These are phyloP conservation scores for Spilogale gracilis DNA, from an alignment of 2,113 vertebrate genomes.

Conservation along the genomic window DNA sequence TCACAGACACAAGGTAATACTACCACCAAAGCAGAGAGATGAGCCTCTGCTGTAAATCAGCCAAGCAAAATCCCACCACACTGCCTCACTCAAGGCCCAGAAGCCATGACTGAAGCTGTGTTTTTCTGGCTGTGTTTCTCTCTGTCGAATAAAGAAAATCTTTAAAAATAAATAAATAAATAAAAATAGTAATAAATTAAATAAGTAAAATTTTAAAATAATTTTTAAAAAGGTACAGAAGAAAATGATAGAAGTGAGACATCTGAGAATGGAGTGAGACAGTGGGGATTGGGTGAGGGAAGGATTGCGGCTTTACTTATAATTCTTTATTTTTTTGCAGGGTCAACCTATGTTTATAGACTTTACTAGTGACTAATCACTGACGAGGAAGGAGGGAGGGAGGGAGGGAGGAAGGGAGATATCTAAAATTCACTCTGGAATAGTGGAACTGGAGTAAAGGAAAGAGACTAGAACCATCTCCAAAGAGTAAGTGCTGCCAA, in stretches of 20 bases:
- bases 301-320: neutral
- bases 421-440: neutral
- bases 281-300: neutral
- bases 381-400: neutral
- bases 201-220: neutral
- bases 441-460: neutral
- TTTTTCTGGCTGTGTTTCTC: too few relatives aligned
- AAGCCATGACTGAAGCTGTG: neutral
- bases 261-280: neutral
- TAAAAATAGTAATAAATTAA: neutral
- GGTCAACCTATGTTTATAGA: neutral
- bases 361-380: neutral
- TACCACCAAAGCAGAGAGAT: neutral
- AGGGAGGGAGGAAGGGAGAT: neutral
- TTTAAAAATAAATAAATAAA: too few relatives aligned
- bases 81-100: neutral
- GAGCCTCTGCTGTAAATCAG: neutral
- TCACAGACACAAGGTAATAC: neutral
- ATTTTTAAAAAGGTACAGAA: neutral
- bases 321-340: neutral
- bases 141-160: too few relatives aligned
- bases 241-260: neutral
- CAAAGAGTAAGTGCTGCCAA: neutral
- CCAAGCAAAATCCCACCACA: neutral
- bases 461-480: neutral